Base-by-base conservation (phyloP, 2,113 vertebrate species). In the Scytalopus superciliaris region DNA sequence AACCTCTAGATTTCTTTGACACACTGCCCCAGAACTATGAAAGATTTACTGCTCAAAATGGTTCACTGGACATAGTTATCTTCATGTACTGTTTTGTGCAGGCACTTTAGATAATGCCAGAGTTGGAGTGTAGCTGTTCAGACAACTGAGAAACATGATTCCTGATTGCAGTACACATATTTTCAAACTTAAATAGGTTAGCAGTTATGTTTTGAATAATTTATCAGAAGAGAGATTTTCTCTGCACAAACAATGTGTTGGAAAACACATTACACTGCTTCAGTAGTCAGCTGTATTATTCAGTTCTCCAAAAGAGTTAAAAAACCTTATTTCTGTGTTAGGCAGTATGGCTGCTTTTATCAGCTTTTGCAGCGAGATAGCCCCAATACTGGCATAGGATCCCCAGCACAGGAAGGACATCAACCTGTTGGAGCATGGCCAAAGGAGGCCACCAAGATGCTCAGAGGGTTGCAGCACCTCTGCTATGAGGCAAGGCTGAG, bases 131-230 rank as follows among this genome's bases (percentile, higher is more conserved):
- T 67, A 76, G 42, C 31, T 79, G 33, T 68, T 93, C 49, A 76
- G 56, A 79, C 66, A 86, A 81, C 81, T 76, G 47, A 91, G 76
- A 93, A 93, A 75, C 56, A 73, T 27, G 31, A 42, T 47, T 96
- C 35, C 50, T 89, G 78, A 69, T 85, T 93, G 79, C 42, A 73
- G 57, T 35, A 64, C 67, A 84, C 42, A 19, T 40, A 66, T 78
- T 85, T 87, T 93, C 50, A 45, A 94, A 80, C 35, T 87, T 85
- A 93, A 96, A 88, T 76, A 88, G 78, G 56, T 93, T 95, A 88
- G 63, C 89, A 88, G 57, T 95, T 93, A 79, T 42, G 42, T 87
- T 87, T 69, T 96, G 45, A 91, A 94, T 95, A 88, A 96, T 95
- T 90, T 88, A 95, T 83, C 10, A 19, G 62, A 88, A 88, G 84